Evolutionary conservation across 2,888 invertebrate species (phyloP), one percentile per base, ranked within the genome.

Genomic region (Oscheius onirici): DNA sequence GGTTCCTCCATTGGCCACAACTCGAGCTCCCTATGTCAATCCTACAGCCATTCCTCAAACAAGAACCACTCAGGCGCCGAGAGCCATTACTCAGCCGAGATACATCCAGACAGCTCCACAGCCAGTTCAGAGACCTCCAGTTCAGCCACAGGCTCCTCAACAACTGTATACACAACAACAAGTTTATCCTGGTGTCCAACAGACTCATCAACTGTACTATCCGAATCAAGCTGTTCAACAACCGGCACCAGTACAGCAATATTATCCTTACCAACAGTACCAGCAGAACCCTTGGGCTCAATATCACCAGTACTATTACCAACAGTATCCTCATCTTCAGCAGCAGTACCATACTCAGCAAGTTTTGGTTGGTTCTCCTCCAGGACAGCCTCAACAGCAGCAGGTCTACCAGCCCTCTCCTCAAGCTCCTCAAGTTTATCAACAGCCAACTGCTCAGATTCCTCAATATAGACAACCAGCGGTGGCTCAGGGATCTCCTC

Each of bases 221-320:
- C 67, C 22, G 22, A 20, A 67, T 0, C 65, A 65, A 51, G 65
- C 51, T 22, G 41, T 44, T 10, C 57, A 68, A 24, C 55, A 68
- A 41, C 44, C 55, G 55, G 22, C 20, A 20, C 67, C 26, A 17
- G 24, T 54, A 6, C 61, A 61, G n/a, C 61, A 61, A 5, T 54
- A 68, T 15, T 54, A 41, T 54, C 63, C 44, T 8, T 46, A 65
- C 17, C 52, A 52, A 11, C 17, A 28, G 28, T 13, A 22, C 3
- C 63, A 63, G 28, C 46, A 22, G 28, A 43, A 63, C 2, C 17
- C 44, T 6, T 11, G 13, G 11, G 28, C 24, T 24, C 63, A 63
- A 44, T 20, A n/a, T 11, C 46, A 46, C 6, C 63, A 63, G 43
- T n/a, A 26, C 11, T 20, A 43, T 46, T 17, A 43, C 17, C 24